Percentiles rank a stretch among this genome's conserved stretches.
These are phyloP conservation scores for Ectemnius continuus DNA, from an alignment of 2,888 invertebrate species.

Conservation along the genomic window DNA sequence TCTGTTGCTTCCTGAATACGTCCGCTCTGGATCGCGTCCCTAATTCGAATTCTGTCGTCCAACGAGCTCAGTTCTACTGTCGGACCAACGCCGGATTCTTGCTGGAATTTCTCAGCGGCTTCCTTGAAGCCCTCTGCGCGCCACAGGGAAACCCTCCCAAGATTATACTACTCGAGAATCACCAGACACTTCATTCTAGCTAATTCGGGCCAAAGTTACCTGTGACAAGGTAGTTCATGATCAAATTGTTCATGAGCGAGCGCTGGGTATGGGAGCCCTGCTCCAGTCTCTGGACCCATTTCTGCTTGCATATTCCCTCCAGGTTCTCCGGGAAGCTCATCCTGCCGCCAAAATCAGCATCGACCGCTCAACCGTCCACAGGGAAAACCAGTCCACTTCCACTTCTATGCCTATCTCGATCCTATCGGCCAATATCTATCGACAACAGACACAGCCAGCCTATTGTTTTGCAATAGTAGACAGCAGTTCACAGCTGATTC, in stretches of 20 bases:
- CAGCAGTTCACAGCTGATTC: too few species aligned
- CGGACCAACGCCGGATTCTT: constrained; percentile 93
- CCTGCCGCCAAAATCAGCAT: constrained; percentile 34
- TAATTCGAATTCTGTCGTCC: constrained; percentile 94
- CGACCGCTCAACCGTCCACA: background rate
- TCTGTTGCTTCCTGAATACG: constrained; percentile 95
- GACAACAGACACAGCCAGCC: too few species aligned
- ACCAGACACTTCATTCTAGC: too few species aligned
- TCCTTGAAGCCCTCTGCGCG: constrained; percentile 94
- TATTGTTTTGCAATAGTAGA: too few species aligned
- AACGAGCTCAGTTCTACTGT: constrained; percentile 89
- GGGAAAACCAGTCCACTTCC: too few species aligned
- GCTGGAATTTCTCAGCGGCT: constrained; percentile 97
- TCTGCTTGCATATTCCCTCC: constrained; percentile 82
- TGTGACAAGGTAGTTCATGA: constrained; percentile 99
- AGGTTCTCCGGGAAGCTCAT: constrained; percentile 80
- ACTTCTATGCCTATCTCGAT: too few species aligned
- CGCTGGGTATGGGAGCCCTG: constrained; percentile 88
- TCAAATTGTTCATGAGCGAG: constrained; percentile 96
- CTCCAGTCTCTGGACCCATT: constrained; percentile 87
- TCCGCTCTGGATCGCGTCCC: constrained; percentile 96
- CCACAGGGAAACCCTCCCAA: too few species aligned
- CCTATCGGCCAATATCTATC: too few species aligned
- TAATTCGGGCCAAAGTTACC: constrained; percentile 80
- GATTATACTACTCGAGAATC: too few species aligned